phyloP scores from a whole-genome alignment of 2,888 invertebrate genomes.

The Acanthoscelides obtectus region DNA sequence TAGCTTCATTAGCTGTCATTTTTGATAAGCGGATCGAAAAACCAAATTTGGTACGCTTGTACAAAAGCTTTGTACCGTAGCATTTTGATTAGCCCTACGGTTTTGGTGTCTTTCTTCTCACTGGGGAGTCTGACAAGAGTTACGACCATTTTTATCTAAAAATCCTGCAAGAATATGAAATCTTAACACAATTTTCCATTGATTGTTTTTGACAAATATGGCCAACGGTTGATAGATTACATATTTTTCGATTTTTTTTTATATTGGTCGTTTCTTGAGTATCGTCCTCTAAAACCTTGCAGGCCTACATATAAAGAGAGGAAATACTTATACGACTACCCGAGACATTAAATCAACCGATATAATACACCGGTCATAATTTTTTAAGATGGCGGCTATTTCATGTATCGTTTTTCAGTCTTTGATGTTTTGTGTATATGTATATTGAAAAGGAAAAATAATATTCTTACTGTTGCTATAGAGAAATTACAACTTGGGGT shows the following conservation, averaged over 20 bases:
- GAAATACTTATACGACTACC: constrained; percentile 16
- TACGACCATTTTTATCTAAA: not conserved
- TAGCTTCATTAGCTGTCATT: no score
- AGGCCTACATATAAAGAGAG: constrained; percentile 24
- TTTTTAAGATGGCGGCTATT: not conserved
- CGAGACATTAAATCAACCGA: constrained; percentile 28
- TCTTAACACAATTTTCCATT: not conserved
- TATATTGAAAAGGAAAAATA: not conserved
- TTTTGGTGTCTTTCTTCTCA: constrained; percentile 32
- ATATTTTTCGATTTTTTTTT: not conserved
- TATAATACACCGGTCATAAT: constrained; percentile 15
- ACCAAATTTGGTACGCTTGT: no score
- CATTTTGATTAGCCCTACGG: constrained; percentile 39
- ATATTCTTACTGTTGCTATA: not conserved
- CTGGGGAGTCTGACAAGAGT: not conserved
- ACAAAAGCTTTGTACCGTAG: no score
- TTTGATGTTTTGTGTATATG: not conserved
- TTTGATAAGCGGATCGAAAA: no score
- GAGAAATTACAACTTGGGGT: not conserved
- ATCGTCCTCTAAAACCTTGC: constrained; percentile 30
- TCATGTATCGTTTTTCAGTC: not conserved
- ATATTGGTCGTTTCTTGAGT: not conserved
- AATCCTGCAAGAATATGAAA: not conserved
- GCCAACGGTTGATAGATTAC: not conserved
- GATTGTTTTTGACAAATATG: not conserved